Evolutionary conservation across 2,797 vertebrate genomes (phyloP), one percentile per base, ranked within the genome.

Genomic region (Pseudopleuronectes americanus): DNA sequence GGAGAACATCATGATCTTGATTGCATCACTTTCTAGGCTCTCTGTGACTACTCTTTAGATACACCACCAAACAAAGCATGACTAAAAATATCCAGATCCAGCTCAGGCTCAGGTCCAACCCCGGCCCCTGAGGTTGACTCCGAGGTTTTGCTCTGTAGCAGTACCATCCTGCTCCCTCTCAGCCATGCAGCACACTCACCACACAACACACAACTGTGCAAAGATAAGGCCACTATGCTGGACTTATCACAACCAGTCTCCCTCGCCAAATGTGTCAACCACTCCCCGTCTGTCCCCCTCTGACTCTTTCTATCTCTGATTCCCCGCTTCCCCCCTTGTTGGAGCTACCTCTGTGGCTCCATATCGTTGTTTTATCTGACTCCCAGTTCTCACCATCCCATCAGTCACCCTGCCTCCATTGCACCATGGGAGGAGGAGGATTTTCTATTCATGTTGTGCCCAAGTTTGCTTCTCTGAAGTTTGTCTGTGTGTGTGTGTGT

Each of bases 41-140:
- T 85, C 77, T 84, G 47, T 87, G 75, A 85, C 87, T 87, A 77
- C 84, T 90, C 78, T 89, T 90, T 64, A 90, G 91, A 92, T 91
- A 93, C 79, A 83, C 68, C 94, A 84, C 90, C 77, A 92, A 92
- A 83, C 72, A 43, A 43, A 43, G 41, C 41, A 43, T 16, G 41
- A 17, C 41, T n/a, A 16, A 17, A 6, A 17, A 16, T 19, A 70
- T 89, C 77, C 58, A 85, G 12, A 43, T 36, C 41, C 43, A 56
- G 57, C 43, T 62, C 63, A 66, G 76, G 43, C 57, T 77, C 13
- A 69, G 61, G 45, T 65, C 31, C 24, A 69, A 53, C 28, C 16
- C 14, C 74, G 54, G 59, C 23, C 28, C 19, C 56, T 28, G 36
- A 71, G 49, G 80, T 64, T 33, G 57, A 86, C 84, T 78, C 68